Percentiles rank a stretch among this genome's conserved stretches.
Conservation (phyloP, 1,140 invertebrate species). For the Leptinotarsa undecemlineata region DNA sequence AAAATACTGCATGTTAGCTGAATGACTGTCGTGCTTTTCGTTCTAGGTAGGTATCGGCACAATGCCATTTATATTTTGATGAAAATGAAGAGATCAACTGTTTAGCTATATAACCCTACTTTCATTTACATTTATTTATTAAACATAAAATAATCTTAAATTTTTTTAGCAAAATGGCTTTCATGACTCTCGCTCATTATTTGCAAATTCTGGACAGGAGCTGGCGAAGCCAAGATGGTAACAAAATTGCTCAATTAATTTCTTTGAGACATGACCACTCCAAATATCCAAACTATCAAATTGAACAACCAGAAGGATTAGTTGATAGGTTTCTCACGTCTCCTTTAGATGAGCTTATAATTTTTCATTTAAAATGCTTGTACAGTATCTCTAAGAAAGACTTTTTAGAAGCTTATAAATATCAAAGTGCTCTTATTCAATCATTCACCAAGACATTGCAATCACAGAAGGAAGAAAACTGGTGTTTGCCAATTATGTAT, state of each 20-base stretch:
- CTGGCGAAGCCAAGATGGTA: constrained; percentile 63
- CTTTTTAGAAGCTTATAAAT: constrained; percentile 75
- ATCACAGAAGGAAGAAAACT: constrained; percentile 92
- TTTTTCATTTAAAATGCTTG: constrained; percentile 76
- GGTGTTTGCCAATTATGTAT: constrained; percentile 91
- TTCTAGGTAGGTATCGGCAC: no score
- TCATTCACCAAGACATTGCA: constrained; percentile 83
- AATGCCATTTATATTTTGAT: no score
- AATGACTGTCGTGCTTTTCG: no score
- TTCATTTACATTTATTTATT: no score
- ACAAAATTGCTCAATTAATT: constrained; percentile 65
- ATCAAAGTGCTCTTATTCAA: constrained; percentile 79
- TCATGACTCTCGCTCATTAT: constrained; percentile 51
- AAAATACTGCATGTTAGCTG: no score
- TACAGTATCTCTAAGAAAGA: constrained; percentile 68
- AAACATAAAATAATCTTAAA: no score
- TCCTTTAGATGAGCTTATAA: constrained; percentile 80
- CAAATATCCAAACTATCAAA: constrained; percentile 67
- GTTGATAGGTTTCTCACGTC: constrained; percentile 72
- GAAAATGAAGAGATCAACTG: no score
- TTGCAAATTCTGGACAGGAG: constrained; percentile 59
- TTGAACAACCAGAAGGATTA: constrained; percentile 68
- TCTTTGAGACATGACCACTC: constrained; percentile 80
- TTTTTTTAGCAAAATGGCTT: constrained; percentile 42
- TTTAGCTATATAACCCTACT: no score